These are phyloP conservation scores for Ataeniobius toweri DNA, from an alignment of 2,797 vertebrate genomes.

Conservation along the genomic window DNA sequence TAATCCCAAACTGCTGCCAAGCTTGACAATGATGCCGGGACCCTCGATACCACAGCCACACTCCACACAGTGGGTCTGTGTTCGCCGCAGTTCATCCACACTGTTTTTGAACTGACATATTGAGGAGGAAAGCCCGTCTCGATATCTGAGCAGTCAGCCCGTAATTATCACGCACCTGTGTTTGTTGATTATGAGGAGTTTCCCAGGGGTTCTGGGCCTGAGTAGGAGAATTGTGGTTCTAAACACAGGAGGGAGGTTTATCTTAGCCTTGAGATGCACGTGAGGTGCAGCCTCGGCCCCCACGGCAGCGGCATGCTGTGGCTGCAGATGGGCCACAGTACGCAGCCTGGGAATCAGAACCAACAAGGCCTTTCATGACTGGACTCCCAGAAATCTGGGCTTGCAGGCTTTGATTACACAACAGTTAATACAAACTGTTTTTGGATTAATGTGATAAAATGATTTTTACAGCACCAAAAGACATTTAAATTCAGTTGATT, in stretches of 20 bases:
- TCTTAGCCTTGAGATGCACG: slow-evolving; percentile 81
- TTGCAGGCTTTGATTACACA: slow-evolving; percentile 7
- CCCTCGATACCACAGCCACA: slow-evolving; percentile 35
- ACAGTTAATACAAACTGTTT: slow-evolving; percentile 12
- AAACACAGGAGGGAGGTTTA: slow-evolving; percentile 74
- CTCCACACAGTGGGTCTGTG: slow-evolving; percentile 54
- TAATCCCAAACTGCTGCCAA: slow-evolving; percentile 55
- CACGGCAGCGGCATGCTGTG: slow-evolving; percentile 48
- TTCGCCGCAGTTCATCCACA: slow-evolving; percentile 45
- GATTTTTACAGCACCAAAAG: slow-evolving; percentile 13
- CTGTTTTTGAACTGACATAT: slow-evolving; percentile 70
- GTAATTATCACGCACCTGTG: slow-evolving; percentile 84
- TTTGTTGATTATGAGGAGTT: slow-evolving; percentile 81
- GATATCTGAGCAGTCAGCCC: slow-evolving; percentile 77
- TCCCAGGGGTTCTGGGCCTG: slow-evolving; percentile 72
- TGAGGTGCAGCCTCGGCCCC: slow-evolving; percentile 66
- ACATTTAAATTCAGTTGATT: slow-evolving; percentile 8
- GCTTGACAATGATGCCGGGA: slow-evolving; percentile 56
- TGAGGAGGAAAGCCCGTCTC: slow-evolving; percentile 64
- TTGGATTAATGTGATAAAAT: slow-evolving; percentile 22
- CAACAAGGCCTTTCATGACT: slow-evolving; percentile 54
- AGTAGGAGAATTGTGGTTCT: slow-evolving; percentile 78
- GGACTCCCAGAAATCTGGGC: slow-evolving; percentile 40
- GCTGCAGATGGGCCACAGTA: slow-evolving; percentile 59
- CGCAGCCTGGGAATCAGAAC: slow-evolving; percentile 67